Conservation (phyloP, 1,140 invertebrate species). For the Drosophila punjabiensis region DNA sequence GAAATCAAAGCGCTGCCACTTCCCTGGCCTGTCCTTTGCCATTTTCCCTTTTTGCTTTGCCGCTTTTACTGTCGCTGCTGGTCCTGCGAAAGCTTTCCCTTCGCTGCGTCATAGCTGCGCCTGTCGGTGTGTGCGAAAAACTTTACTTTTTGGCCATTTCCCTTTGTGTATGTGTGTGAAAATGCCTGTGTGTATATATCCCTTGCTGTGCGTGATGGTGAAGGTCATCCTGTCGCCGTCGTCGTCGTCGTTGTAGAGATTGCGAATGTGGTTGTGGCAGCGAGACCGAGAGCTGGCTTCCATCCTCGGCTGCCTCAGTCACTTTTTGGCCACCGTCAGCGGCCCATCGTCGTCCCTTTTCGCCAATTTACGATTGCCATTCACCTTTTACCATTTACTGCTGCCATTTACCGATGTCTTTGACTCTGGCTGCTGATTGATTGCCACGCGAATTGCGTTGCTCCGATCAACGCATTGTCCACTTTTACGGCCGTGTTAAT, state of each 20-base stretch:
- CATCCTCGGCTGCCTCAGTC: constrained; percentile 45
- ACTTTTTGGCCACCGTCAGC: constrained; percentile 40
- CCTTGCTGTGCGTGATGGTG: constrained; percentile 77
- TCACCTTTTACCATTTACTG: constrained; percentile 23
- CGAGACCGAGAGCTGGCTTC: constrained; percentile 26
- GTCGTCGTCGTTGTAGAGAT: constrained; percentile 15
- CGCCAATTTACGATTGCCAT: constrained; percentile 34
- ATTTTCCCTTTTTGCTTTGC: constrained; percentile 5
- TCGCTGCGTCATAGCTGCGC: constrained; percentile 61
- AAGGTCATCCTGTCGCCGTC: constrained; percentile 79
- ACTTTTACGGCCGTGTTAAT: constrained; percentile 61
- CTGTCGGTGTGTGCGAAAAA: constrained; percentile 64
- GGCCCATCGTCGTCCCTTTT: constrained; percentile 38
- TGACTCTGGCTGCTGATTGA: constrained; percentile 63
- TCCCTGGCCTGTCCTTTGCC: neutral
- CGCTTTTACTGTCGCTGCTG: neutral
- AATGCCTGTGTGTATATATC: constrained; percentile 12
- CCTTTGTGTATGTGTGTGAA: neutral
- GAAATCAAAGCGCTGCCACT: constrained; percentile 61
- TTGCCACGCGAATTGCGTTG: constrained; percentile 56
- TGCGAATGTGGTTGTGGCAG: constrained; percentile 18
- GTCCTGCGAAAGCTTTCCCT: constrained; percentile 60
- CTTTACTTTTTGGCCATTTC: constrained; percentile 72
- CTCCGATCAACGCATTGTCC: constrained; percentile 65
- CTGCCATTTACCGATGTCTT: constrained; percentile 22